Percentiles rank a stretch among this genome's conserved stretches.
Conservation (phyloP, 2,888 invertebrate species). For the Ypsolopha sequella region DNA sequence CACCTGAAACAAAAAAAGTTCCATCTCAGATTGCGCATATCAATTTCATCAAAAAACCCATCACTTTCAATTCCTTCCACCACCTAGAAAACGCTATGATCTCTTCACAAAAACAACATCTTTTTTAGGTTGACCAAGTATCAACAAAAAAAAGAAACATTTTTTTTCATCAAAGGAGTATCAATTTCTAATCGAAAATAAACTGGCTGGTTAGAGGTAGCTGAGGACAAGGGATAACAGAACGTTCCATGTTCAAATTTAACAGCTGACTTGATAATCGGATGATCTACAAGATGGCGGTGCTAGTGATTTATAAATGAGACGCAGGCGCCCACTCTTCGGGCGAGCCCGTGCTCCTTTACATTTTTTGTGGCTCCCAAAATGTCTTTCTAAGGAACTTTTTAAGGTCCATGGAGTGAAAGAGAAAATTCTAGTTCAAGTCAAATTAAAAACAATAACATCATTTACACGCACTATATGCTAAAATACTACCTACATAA, state of each 20-base stretch:
- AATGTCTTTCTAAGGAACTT: constrained; percentile 17
- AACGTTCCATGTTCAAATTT: constrained; percentile 34
- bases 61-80: neutral
- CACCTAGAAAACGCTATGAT: neutral
- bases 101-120: neutral
- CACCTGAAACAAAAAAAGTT: neutral
- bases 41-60: neutral
- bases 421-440: too few relatives aligned
- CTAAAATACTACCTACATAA: too few relatives aligned
- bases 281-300: constrained; percentile 54
- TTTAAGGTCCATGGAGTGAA: neutral
- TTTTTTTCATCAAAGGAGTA: neutral
- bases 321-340: constrained; percentile 43
- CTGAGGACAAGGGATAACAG: constrained; percentile 23
- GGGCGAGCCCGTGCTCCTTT: constrained; percentile 20
- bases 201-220: constrained; percentile 19
- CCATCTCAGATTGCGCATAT: neutral
- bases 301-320: constrained; percentile 45
- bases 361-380: constrained; percentile 32
- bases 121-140: neutral
- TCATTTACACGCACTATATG: too few relatives aligned
- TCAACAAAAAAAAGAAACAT: neutral
- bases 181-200: neutral
- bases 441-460: too few relatives aligned
- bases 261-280: constrained; percentile 57